Evolutionary conservation across 2,888 invertebrate genomes (phyloP).

Genomic region (Oxyscelio sp.): DNA sequence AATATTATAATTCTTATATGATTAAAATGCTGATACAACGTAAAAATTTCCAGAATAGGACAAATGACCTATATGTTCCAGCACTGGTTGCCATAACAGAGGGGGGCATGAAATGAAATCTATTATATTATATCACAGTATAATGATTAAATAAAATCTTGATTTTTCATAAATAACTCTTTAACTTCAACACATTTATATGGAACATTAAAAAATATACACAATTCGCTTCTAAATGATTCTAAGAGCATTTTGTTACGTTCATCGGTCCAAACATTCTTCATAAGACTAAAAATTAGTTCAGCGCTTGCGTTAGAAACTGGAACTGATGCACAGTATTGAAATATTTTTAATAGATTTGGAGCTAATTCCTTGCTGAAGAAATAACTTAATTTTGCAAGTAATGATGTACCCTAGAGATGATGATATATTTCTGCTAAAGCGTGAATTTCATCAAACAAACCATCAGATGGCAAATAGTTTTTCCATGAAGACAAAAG

Average conservation of each 20-base stretch:
- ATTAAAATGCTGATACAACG: too few species aligned
- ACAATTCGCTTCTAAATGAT: conserved; percentile 16
- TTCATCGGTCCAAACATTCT: conserved; percentile 10
- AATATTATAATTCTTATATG: too few species aligned
- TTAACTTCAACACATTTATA: too few species aligned
- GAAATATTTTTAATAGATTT: conserved; percentile 11
- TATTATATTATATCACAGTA: too few species aligned
- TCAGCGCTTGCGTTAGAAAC: conserved; percentile 34
- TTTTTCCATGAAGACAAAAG: not conserved
- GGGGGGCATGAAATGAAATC: too few species aligned
- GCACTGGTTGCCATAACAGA: too few species aligned
- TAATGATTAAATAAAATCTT: too few species aligned
- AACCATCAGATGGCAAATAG: conserved; percentile 6
- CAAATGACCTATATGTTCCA: too few species aligned
- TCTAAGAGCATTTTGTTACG: too few species aligned
- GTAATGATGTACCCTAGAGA: not conserved
- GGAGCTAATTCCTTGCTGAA: conserved; percentile 10
- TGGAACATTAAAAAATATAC: too few species aligned
- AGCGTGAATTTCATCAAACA: conserved; percentile 6
- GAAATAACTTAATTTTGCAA: conserved; percentile 7
- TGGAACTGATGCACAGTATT: conserved; percentile 36
- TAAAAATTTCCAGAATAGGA: too few species aligned
- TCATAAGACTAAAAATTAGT: conserved; percentile 28
- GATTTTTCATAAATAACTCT: too few species aligned
- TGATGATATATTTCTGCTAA: conserved; percentile 6